Evolutionary conservation across 2,888 invertebrate species (phyloP).

Genomic region (Lithophane leautieri): DNA sequence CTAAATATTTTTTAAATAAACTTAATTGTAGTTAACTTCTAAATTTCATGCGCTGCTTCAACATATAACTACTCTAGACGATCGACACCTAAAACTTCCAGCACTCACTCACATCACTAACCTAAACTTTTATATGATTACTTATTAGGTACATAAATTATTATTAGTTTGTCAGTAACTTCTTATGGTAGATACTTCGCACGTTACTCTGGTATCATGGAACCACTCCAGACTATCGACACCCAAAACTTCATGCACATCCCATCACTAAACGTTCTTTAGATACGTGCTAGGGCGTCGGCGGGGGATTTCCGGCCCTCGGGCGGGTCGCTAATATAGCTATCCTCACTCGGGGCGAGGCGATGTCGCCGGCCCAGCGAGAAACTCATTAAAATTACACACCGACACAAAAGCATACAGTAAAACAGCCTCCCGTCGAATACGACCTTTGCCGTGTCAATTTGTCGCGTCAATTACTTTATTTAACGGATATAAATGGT

Average conservation of each 20-base stretch:
- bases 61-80: too few relatives aligned
- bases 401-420: conserved; percentile 78
- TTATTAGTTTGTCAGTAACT: too few relatives aligned
- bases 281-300: conserved; percentile 74
- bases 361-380: conserved; percentile 81
- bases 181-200: too few relatives aligned
- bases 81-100: too few relatives aligned
- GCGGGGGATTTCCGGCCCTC: conserved; percentile 81
- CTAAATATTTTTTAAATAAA: too few relatives aligned
- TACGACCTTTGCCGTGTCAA: conserved; percentile 62
- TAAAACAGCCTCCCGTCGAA: conserved; percentile 49
- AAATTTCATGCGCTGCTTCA: too few relatives aligned
- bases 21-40: too few relatives aligned
- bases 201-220: too few relatives aligned
- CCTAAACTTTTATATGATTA: too few relatives aligned
- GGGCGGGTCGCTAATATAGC: conserved; percentile 82
- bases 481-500: conserved; percentile 24
- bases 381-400: conserved; percentile 90
- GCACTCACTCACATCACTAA: too few relatives aligned
- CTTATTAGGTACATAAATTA: too few relatives aligned
- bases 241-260: conserved; percentile 10
- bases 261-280: conserved; percentile 76
- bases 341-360: conserved; percentile 78
- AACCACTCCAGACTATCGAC: conserved; percentile 48
- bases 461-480: conserved; percentile 66